These are phyloP conservation scores for Cherax quadricarinatus DNA, from an alignment of 1,140 invertebrate genomes.

Conservation along the genomic window DNA sequence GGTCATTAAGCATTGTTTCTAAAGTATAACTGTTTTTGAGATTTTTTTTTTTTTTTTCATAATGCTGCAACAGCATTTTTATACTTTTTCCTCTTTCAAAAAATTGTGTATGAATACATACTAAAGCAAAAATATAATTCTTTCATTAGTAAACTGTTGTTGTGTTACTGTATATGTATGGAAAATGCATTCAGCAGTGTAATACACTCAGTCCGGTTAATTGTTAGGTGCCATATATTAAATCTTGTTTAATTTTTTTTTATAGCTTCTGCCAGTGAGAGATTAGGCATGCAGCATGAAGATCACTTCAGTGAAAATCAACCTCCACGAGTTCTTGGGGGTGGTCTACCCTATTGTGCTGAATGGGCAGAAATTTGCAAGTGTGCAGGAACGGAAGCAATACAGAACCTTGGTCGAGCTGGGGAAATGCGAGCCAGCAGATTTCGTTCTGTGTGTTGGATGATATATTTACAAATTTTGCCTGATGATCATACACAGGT, in stretches of 20 bases:
- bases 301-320: conserved; percentile 49
- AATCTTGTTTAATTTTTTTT: neutral
- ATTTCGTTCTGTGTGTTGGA: conserved; percentile 66
- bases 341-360: conserved; percentile 36
- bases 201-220: too few relatives aligned
- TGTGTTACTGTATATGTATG: too few relatives aligned
- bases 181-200: too few relatives aligned
- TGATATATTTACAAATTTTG: conserved; percentile 54
- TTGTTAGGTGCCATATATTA: too few relatives aligned
- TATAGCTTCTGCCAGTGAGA: conserved; percentile 6
- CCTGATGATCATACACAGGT: conserved; percentile 67
- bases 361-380: conserved; percentile 57
- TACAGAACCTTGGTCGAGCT: conserved; percentile 35
- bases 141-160: too few relatives aligned
- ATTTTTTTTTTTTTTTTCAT: too few relatives aligned
- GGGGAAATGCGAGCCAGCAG: conserved; percentile 60
- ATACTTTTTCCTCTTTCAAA: too few relatives aligned
- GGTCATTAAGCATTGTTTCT: too few relatives aligned
- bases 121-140: too few relatives aligned
- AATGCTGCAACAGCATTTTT: too few relatives aligned
- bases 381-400: conserved; percentile 37
- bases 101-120: too few relatives aligned
- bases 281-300: conserved; percentile 21
- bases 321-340: conserved; percentile 37
- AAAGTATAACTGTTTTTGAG: too few relatives aligned